A percentile compares a stretch with the other conserved stretches of the same genome.
These are phyloP conservation scores for Donacobius atricapilla DNA, from an alignment of 2,113 vertebrate species.

Conservation along the genomic window DNA sequence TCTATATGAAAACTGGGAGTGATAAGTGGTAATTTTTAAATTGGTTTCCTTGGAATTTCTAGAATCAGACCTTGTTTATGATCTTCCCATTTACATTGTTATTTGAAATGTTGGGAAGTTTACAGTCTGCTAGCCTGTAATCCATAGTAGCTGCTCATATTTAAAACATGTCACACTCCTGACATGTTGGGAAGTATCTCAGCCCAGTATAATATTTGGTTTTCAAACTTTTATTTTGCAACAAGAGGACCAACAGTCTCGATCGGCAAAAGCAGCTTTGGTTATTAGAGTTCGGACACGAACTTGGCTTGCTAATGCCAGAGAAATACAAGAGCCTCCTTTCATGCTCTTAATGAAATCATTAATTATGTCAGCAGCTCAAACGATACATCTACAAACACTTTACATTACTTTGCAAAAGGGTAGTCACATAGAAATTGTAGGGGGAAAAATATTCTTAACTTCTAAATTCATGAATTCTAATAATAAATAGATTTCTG, in stretches of 20 bases:
- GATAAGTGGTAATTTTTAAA: not conserved
- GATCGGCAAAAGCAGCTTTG: conserved; percentile 56
- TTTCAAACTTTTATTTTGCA: conserved; percentile 67
- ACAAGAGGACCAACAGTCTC: conserved; percentile 60
- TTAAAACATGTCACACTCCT: conserved; percentile 36
- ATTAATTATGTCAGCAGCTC: conserved; percentile 75
- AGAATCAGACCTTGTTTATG: not conserved
- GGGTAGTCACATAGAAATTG: conserved; percentile 20
- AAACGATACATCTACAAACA: conserved; percentile 65
- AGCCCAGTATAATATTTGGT: conserved; percentile 68
- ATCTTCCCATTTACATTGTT: conserved; percentile 32
- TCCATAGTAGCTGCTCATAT: conserved; percentile 40
- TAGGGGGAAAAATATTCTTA: conserved; percentile 6
- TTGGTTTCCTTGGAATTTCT: not conserved
- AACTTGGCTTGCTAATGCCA: conserved; percentile 53
- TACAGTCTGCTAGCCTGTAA: conserved; percentile 9
- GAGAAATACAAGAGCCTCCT: conserved; percentile 67
- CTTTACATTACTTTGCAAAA: conserved; percentile 59
- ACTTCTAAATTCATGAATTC: not conserved
- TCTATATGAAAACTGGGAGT: not conserved
- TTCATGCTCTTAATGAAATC: conserved; percentile 73
- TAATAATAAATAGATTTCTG: not conserved
- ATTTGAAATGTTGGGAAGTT: not conserved
- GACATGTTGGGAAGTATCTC: conserved; percentile 50
- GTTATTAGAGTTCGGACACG: conserved; percentile 63